These are phyloP conservation scores for Zeus faber DNA, from an alignment of 2,113 vertebrate species.

Conservation along the genomic window DNA sequence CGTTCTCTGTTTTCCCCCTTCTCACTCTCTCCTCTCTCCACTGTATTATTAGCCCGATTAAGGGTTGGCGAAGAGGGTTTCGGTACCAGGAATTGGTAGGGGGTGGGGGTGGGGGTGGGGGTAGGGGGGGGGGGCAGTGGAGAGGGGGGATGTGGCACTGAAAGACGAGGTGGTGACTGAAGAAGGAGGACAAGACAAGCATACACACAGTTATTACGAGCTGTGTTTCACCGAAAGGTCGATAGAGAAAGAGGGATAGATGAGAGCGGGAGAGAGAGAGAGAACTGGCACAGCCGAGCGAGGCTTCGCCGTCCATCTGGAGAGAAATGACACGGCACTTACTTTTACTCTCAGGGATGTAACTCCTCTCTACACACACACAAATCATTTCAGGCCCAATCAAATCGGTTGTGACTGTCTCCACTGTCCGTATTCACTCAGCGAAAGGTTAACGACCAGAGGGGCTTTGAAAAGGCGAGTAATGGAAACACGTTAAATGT, in stretches of 20 bases:
- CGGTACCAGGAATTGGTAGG: slow-evolving; percentile 23
- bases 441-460: background rate
- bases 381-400: too few relatives aligned
- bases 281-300: slow-evolving; percentile 2
- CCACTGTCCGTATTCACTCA: too few relatives aligned
- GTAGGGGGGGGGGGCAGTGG: background rate
- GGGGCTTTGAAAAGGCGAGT: background rate
- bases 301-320: slow-evolving; percentile 25
- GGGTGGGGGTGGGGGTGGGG: background rate
- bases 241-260: slow-evolving; percentile 14
- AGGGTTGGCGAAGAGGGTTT: too few relatives aligned
- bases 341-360: background rate
- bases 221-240: slow-evolving; percentile 22
- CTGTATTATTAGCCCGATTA: slow-evolving; percentile 38
- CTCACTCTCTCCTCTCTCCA: background rate
- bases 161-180: background rate
- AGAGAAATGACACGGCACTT: slow-evolving; percentile 1
- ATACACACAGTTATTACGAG: slow-evolving; percentile 30
- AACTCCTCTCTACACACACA: background rate
- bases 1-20: slow-evolving; percentile 6
- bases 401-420: too few relatives aligned
- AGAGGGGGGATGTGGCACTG: background rate
- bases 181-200: too few relatives aligned
- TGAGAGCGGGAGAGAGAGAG: background rate
- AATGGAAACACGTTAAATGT: background rate